Percentiles rank a stretch among this genome's conserved stretches.
Evolutionary conservation across 1,140 invertebrate species (phyloP).

Genomic region (Eupeodes corollae): DNA sequence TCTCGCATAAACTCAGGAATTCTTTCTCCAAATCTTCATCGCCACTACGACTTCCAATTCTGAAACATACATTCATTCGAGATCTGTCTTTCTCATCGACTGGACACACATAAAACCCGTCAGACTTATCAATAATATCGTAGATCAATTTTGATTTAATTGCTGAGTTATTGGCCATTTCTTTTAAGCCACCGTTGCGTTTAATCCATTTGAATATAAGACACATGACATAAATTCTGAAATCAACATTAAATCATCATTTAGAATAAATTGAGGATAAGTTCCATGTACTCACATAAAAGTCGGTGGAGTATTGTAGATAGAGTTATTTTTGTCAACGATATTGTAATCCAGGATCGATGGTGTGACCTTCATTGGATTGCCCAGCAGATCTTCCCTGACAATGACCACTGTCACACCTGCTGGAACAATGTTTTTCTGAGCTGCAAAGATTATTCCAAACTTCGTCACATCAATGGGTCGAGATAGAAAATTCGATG

Average conservation of each 20-base stretch:
- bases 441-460: constrained; percentile 84
- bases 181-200: constrained; percentile 63
- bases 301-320: constrained; percentile 87
- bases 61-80: constrained; percentile 83
- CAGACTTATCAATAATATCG: constrained; percentile 69
- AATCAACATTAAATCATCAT: constrained; percentile 18
- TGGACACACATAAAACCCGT: constrained; percentile 73
- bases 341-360: constrained; percentile 71
- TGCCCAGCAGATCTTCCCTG: constrained; percentile 75
- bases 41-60: constrained; percentile 47
- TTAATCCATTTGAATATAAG: constrained; percentile 86
- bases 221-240: constrained; percentile 80
- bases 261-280: too few relatives aligned
- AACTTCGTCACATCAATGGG: constrained; percentile 82
- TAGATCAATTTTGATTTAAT: constrained; percentile 70
- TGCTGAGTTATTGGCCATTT: constrained; percentile 57
- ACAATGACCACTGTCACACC: constrained; percentile 85
- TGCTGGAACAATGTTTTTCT: constrained; percentile 90
- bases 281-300: constrained; percentile 60
- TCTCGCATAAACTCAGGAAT: constrained; percentile 68
- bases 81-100: constrained; percentile 51
- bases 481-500: constrained; percentile 83
- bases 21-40: constrained; percentile 71
- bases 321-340: constrained; percentile 69
- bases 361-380: constrained; percentile 63